A percentile compares a stretch with the other conserved stretches of the same genome.
Conservation (phyloP, 1,140 invertebrate genomes). For the Heliconius himera region DNA sequence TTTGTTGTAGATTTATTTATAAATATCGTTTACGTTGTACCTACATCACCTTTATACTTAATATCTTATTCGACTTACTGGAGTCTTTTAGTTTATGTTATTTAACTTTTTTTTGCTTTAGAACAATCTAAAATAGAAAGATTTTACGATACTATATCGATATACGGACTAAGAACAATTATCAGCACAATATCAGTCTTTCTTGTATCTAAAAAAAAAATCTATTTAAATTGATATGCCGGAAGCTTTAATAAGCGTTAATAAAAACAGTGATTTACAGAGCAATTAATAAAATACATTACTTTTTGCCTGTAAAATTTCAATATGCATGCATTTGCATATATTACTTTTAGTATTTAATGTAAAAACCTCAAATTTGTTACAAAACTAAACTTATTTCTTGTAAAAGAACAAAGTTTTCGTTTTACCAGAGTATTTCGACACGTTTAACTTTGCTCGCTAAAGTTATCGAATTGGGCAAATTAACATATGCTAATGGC, state of each 20-base stretch:
- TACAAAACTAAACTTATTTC: not conserved
- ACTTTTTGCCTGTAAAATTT: not conserved
- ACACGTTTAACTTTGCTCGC: not conserved
- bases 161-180: too few relatives aligned
- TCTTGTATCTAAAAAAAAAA: not conserved
- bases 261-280: not conserved
- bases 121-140: too few relatives aligned
- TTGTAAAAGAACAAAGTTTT: not conserved
- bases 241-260: not conserved
- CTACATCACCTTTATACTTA: too few relatives aligned
- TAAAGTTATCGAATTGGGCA: not conserved
- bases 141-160: too few relatives aligned
- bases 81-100: too few relatives aligned
- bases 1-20: too few relatives aligned
- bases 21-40: too few relatives aligned
- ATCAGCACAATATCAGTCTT: not conserved
- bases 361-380: not conserved
- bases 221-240: not conserved
- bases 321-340: not conserved
- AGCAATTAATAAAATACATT: not conserved
- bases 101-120: too few relatives aligned
- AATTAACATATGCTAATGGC: conserved; percentile 1
- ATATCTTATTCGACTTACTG: too few relatives aligned
- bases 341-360: not conserved
- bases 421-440: not conserved